A percentile compares a stretch with the other conserved stretches of the same genome.
phyloP scores from a whole-genome alignment of 2,113 vertebrate genomes.

The Daboia siamensis region DNA sequence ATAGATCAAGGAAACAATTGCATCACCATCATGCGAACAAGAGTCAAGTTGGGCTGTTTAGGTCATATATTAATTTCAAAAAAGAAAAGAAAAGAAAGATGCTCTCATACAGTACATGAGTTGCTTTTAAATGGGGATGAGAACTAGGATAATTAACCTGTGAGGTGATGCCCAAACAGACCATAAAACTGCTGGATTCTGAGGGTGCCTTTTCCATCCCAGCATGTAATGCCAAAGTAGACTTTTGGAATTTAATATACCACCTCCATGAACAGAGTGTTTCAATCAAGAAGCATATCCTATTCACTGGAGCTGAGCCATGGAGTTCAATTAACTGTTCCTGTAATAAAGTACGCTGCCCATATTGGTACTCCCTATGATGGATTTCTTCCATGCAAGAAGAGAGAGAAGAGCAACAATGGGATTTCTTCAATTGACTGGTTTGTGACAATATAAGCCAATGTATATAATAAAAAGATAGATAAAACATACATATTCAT shows the following conservation, averaged over 20 bases:
- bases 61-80: neutral
- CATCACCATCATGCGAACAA: neutral
- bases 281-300: neutral
- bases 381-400: neutral
- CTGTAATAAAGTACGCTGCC: neutral
- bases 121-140: neutral
- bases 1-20: neutral
- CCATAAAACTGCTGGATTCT: neutral
- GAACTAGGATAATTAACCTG: neutral
- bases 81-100: neutral
- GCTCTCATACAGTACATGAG: neutral
- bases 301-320: neutral
- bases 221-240: neutral
- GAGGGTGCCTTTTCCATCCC: neutral
- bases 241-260: neutral
- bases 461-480: neutral
- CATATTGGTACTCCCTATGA: neutral
- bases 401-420: neutral
- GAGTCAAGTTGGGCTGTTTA: neutral
- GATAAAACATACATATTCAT: neutral
- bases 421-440: neutral
- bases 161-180: neutral
- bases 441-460: neutral
- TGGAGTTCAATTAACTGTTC: neutral
- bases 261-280: neutral